phyloP scores from a whole-genome alignment of 2,113 vertebrate genomes.

The Danionella cerebrum region DNA sequence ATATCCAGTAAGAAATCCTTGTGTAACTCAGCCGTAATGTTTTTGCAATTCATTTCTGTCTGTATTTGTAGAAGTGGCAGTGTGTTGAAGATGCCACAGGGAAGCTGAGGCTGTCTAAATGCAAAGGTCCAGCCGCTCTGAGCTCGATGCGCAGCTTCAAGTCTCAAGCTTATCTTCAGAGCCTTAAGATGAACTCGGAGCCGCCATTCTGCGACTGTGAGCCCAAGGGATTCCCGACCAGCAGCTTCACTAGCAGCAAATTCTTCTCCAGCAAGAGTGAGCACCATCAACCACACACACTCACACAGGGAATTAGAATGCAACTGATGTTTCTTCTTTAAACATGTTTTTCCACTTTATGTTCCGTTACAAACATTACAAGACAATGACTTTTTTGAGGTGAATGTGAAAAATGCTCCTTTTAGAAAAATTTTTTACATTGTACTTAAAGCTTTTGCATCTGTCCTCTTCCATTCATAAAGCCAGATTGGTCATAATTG shows the following conservation, averaged over 20 bases:
- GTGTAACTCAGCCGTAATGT: too few species aligned
- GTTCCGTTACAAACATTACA: too few species aligned
- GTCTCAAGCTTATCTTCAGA: constrained; percentile 65
- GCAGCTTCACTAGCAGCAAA: constrained; percentile 69
- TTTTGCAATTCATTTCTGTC: too few species aligned
- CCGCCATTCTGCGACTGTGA: constrained; percentile 70
- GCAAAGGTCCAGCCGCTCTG: constrained; percentile 65
- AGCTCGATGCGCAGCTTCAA: constrained; percentile 60
- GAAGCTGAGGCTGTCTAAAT: constrained; percentile 86
- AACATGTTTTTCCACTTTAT: too few species aligned
- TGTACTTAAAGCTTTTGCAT: too few species aligned
- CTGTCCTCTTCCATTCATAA: too few species aligned
- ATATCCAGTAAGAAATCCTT: too few species aligned
- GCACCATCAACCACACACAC: constrained; percentile 34
- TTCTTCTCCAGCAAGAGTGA: constrained; percentile 86
- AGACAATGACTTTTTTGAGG: background rate
- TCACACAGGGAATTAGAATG: too few species aligned
- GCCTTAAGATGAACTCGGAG: constrained; percentile 19
- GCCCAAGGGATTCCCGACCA: constrained; percentile 56
- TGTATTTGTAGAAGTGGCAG: constrained; percentile 82
- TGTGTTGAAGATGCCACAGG: constrained; percentile 86
- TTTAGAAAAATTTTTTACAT: too few species aligned
- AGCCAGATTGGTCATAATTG: too few species aligned
- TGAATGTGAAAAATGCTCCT: too few species aligned
- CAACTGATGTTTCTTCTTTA: too few species aligned